These are phyloP conservation scores for Nymphalis c-album DNA, from an alignment of 2,888 invertebrate species.

Conservation along the genomic window DNA sequence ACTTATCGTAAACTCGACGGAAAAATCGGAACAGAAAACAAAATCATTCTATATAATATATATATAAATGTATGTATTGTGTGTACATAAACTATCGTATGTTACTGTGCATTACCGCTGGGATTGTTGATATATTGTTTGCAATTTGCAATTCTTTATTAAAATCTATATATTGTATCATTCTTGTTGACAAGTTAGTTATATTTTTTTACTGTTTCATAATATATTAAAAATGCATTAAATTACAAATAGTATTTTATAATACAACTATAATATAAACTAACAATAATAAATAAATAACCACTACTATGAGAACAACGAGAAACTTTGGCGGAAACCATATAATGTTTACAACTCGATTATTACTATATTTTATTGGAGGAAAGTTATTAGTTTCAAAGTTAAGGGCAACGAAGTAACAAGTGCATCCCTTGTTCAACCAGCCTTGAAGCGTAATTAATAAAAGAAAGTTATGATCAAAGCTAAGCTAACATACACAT, in stretches of 20 bases:
- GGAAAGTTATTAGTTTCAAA: slow-evolving; percentile 5
- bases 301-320: background rate
- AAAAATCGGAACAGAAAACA: background rate
- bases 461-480: background rate
- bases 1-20: background rate
- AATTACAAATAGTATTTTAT: too few species aligned
- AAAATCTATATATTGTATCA: too few species aligned
- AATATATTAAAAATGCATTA: too few species aligned
- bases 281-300: background rate
- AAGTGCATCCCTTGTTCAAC: slow-evolving; percentile 9
- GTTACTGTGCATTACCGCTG: too few species aligned
- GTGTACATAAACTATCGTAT: too few species aligned
- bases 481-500: background rate
- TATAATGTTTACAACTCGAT: background rate
- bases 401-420: background rate
- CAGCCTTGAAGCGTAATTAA: background rate
- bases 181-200: too few species aligned
- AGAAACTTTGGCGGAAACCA: background rate
- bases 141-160: too few species aligned
- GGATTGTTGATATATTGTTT: too few species aligned
- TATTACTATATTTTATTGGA: background rate
- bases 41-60: background rate
- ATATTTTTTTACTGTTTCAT: too few species aligned
- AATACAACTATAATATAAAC: background rate
- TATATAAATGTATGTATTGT: background rate